Percentiles rank a stretch among this genome's conserved stretches.
These are phyloP conservation scores for Pseudopodoces humilis DNA, from an alignment of 2,113 vertebrate species.

Conservation along the genomic window DNA sequence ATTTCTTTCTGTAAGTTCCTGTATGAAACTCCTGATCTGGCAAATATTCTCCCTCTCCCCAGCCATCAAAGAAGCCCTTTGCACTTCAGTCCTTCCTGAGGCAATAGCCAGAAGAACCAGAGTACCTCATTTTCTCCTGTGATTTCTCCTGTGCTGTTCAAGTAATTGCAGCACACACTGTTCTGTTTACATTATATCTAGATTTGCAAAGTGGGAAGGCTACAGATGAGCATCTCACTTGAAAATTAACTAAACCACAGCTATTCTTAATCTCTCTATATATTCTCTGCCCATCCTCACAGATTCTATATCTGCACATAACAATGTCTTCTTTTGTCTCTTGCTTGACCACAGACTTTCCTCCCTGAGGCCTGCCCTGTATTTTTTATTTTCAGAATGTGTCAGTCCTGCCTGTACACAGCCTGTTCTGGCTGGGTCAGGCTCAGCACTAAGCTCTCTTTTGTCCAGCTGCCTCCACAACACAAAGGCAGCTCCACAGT, in stretches of 20 bases:
- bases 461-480: slow-evolving; percentile 1
- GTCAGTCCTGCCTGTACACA: not conserved
- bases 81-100: not conserved
- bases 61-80: not conserved
- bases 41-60: not conserved
- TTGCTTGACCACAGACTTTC: not conserved
- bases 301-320: not conserved
- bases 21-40: not conserved
- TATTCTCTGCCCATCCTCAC: not conserved
- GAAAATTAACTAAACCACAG: not conserved
- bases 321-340: not conserved
- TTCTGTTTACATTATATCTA: not conserved
- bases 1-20: not conserved
- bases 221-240: not conserved
- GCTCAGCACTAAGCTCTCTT: not conserved
- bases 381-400: not conserved
- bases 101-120: not conserved
- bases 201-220: not conserved
- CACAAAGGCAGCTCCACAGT: not conserved
- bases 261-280: not conserved
- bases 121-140: not conserved
- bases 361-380: not conserved
- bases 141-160: not conserved
- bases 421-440: not conserved
- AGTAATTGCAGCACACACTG: not conserved